These are phyloP conservation scores for Rhodinocichla rosea DNA, from an alignment of 2,113 vertebrate species.

Conservation along the genomic window DNA sequence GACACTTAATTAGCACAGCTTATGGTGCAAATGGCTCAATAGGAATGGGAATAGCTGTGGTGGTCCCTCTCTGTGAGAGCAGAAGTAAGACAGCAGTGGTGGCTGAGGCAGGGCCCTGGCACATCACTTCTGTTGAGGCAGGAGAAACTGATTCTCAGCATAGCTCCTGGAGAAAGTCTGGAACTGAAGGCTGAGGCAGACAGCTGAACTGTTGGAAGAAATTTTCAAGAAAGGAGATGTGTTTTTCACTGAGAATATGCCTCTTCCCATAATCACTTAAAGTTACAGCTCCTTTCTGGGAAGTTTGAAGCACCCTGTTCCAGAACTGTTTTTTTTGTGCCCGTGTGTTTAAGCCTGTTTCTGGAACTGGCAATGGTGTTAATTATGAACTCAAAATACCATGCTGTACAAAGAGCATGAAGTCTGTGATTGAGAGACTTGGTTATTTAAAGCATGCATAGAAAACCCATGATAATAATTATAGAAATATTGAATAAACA, in stretches of 20 bases:
- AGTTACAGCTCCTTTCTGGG: background rate
- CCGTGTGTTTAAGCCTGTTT: background rate
- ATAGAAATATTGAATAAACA: conserved; percentile 23
- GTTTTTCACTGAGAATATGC: background rate
- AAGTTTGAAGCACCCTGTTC: background rate
- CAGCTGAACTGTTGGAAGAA: background rate
- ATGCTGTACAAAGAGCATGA: background rate
- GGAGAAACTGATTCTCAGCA: background rate
- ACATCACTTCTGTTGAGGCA: background rate
- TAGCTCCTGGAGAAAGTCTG: background rate
- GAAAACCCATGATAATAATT: conserved; percentile 24
- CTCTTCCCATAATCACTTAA: background rate
- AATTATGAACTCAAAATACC: background rate
- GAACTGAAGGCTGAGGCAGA: background rate
- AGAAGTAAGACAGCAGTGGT: background rate
- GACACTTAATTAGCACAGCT: background rate
- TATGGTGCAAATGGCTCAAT: background rate
- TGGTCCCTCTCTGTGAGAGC: background rate
- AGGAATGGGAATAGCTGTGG: background rate
- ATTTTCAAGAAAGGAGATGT: background rate
- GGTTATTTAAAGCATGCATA: conserved; percentile 37
- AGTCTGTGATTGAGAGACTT: conserved; percentile 19
- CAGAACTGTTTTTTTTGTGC: background rate
- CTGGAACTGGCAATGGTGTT: background rate
- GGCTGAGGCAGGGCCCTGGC: background rate